Percentiles rank a stretch among this genome's conserved stretches.
Conservation (phyloP, 2,113 vertebrate species). For the human region GRCh38 chrX:50874001-50874500, state of each 20-base stretch:
- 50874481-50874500: neutral
- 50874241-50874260: neutral
- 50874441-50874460: neutral
- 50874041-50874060: too few relatives aligned
- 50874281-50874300: constrained; percentile 1
- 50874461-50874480: neutral
- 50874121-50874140: too few relatives aligned
- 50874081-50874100: too few relatives aligned
- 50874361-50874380: neutral
- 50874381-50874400: neutral
- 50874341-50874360: neutral
- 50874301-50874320: neutral
- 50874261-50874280: constrained; percentile 25
- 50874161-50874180: neutral
- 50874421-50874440: neutral
- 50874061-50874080: too few relatives aligned
- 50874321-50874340: neutral
- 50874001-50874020: too few relatives aligned
- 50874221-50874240: neutral
- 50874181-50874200: neutral
- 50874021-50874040: too few relatives aligned
- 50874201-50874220: neutral
- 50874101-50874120: too few relatives aligned
- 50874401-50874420: neutral
- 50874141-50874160: too few relatives aligned